phyloP scores from a whole-genome alignment of 37 sponge, comb jelly and placozoan species.

The Spongilla lacustris region DNA sequence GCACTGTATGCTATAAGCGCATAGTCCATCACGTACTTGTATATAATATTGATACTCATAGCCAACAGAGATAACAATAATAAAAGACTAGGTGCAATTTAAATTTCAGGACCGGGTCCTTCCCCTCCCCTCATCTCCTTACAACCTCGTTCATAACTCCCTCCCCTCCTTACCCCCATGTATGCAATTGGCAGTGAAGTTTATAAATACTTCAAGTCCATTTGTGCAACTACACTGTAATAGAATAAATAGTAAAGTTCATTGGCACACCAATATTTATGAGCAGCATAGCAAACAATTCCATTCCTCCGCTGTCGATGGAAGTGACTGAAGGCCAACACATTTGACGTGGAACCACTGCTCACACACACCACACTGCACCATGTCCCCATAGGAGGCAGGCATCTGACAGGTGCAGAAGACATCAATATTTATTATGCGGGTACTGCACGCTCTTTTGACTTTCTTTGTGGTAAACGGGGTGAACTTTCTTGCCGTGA shows the following conservation, averaged over 20 bases:
- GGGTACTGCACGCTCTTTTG: background rate
- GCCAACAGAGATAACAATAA: slow-evolving; percentile 1
- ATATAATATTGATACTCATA: slow-evolving; percentile 1
- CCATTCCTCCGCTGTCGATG: background rate
- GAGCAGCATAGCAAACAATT: background rate
- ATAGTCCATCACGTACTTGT: background rate
- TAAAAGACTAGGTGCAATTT: slow-evolving; percentile 1
- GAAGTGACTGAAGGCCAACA: slow-evolving; percentile 1
- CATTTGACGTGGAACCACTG: background rate
- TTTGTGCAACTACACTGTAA: slow-evolving; percentile 1
- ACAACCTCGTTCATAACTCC: slow-evolving; percentile 1
- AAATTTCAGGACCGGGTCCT: background rate
- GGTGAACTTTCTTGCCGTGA: background rate
- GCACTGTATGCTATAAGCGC: slow-evolving; percentile 1
- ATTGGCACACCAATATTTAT: background rate
- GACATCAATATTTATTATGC: background rate
- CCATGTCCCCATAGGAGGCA: background rate
- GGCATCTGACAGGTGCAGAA: slow-evolving; percentile 1
- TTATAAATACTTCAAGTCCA: background rate
- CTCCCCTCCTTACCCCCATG: slow-evolving; percentile 1
- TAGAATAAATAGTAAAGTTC: background rate
- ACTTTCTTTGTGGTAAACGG: background rate
- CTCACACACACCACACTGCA: slow-evolving; percentile 1
- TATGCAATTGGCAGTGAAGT: background rate
- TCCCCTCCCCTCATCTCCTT: background rate